Base-by-base conservation (phyloP, 2,113 vertebrate genomes). In the Peromyscus leucopus region DNA sequence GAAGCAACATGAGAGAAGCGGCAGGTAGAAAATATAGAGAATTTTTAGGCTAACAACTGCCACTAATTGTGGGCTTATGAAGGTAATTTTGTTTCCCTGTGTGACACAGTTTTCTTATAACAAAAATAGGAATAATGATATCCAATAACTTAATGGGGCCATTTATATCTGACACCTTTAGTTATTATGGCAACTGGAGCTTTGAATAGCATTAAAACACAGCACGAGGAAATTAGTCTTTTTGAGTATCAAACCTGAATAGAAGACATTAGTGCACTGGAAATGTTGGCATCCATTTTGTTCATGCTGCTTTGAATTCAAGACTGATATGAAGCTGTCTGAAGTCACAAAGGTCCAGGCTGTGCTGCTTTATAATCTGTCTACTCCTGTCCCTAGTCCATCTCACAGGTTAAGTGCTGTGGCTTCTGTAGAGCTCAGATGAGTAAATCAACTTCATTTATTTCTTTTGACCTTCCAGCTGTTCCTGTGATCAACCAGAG, bases 181-280 rank as follows among this genome's bases (percentile, higher is more conserved):
- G 48, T 94, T 83, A 90, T 61, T 9, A 65, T 39, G 46, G 95
- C 72, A 96, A 92, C 8, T 84, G 31, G 59, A 57, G 48, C 57
- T 85, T 55, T 87, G 33, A 19, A 46, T 39, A 87, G 42, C 63
- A 26, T 36, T 83, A n/a, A 16, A 51, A 10, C 48, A 85, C 48
- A 69, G 63, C n/a, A 76, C 1, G 15, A 57, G 84, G 26, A n/a
- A 24, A 7, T 11, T 72, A 8, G 26, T 91, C 15, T 48, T 46
- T 9, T 15, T 65, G 36, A 71, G 8, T 12, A 78, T 16, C 13
- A 59, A 31, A 48, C 21, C 48, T 28, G 1, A 24, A 21, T 21
- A 59, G 7, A 67, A 33, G 28, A 3, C 6, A 59, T 78, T 78
- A 21, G 16, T 90, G 7, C 28, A 63, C 39, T 87, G 65, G 28